Evolutionary conservation across 2,797 vertebrate species (phyloP).

Genomic region (Mormyrus hasselquistii): DNA sequence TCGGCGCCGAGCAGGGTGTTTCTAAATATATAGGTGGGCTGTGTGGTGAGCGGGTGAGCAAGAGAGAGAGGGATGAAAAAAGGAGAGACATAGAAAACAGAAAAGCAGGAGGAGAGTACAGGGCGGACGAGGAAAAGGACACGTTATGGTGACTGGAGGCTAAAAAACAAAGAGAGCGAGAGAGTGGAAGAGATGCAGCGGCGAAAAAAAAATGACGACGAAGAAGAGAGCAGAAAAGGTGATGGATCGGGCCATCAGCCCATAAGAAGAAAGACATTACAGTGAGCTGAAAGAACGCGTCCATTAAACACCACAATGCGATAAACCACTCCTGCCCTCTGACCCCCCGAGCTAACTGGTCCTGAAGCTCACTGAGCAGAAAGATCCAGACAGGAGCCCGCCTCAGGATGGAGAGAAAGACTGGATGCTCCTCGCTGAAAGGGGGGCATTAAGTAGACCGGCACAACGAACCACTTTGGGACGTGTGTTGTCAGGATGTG

Average conservation of each 20-base stretch:
- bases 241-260: neutral
- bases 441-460: neutral
- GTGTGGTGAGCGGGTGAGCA: neutral
- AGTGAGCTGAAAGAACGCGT: neutral
- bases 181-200: neutral
- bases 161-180: neutral
- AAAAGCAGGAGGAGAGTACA: neutral
- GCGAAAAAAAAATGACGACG: neutral
- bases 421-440: neutral
- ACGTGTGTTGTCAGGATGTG: neutral
- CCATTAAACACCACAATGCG: neutral
- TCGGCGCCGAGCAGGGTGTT: neutral
- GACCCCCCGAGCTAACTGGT: neutral
- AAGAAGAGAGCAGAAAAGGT: neutral
- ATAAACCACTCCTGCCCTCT: neutral
- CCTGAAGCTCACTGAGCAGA: neutral
- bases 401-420: neutral
- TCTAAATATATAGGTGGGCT: conserved; percentile 22
- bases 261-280: neutral
- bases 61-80: conserved; percentile 2
- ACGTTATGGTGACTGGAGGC: neutral
- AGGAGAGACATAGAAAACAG: neutral
- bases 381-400: neutral
- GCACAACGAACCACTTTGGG: neutral
- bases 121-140: neutral